Base-by-base conservation (phyloP, 1,140 invertebrate genomes). In the Papilio glaucus region DNA sequence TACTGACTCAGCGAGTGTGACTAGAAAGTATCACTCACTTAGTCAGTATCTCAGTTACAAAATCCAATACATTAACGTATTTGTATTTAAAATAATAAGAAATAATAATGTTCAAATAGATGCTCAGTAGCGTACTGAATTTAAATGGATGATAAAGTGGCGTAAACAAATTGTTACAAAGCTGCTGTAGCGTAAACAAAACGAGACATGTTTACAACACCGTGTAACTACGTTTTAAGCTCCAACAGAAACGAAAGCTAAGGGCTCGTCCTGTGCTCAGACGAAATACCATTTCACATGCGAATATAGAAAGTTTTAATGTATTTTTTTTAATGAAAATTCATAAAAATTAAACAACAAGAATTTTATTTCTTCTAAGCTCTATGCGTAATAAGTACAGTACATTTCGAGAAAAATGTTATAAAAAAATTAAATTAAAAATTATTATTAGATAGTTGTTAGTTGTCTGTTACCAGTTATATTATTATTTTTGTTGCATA, bases 171-270 rank as follows among this genome's bases (percentile, higher is more conserved):
- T 57, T 26, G 49, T 57, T 57, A 57, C 49, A 57, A 57, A 57
- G 49, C 49, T 57, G 49, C 49, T 57, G 18, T 57, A 24, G 9
- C 24, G 49, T 57, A 24, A 57, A 57, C 49, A 57, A 26, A 57
- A 57, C 49, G 49, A 57, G 49, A 57, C 49, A 57, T 57, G 49
- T 57, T 57, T 57, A 57, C 49, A 57, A 57, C 49, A 57, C 49
- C 49, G 49, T 57, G 49, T 57, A 57, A 57, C 49, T 57, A 57
- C 49, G 21, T 57, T 57, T 57, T 57, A 57, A 57, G 49, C 49
- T 57, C 49, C 49, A 57, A 57, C 49, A 57, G 24, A 57, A 57
- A 57, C 49, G 49, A 57, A 57, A 57, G 21, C 49, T 57, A 21
- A 57, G 24, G 49, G 49, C 21, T 57, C 49, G 49, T 21, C 49